Conservation (phyloP, 2,797 vertebrate species). For the Odontamblyopus rebecca region DNA sequence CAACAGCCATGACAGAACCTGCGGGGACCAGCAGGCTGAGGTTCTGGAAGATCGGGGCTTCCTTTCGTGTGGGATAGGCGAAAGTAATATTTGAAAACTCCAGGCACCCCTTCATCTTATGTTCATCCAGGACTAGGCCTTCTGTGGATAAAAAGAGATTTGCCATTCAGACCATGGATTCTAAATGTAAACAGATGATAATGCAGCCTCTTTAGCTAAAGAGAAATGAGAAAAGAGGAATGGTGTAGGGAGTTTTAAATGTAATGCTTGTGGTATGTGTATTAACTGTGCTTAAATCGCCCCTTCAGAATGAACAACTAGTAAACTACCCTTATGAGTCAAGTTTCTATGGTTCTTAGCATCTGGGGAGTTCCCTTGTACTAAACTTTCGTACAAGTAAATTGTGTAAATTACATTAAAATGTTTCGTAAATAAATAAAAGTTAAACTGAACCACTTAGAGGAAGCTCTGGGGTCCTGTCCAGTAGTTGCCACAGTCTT, state of each 20-base stretch:
- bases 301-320: too few species aligned
- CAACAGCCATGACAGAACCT: constrained; percentile 90
- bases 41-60: constrained; percentile 84
- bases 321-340: too few species aligned
- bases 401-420: too few species aligned
- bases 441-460: constrained; percentile 77
- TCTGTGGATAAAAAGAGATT: constrained; percentile 70
- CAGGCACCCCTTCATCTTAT: constrained; percentile 84
- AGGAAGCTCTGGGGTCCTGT: constrained; percentile 87
- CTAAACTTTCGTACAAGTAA: too few species aligned
- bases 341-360: too few species aligned
- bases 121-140: constrained; percentile 77
- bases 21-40: constrained; percentile 88
- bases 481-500: constrained; percentile 92
- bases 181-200: background rate
- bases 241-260: too few species aligned
- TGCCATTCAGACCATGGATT: background rate
- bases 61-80: constrained; percentile 88
- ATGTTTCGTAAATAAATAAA: background rate
- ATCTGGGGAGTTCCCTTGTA: too few species aligned
- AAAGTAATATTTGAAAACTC: constrained; percentile 87
- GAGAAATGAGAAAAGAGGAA: too few species aligned
- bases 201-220: too few species aligned
- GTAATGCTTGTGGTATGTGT: too few species aligned
- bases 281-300: too few species aligned